Conservation (phyloP, 2,888 invertebrate genomes). For the Papilio protenor region DNA sequence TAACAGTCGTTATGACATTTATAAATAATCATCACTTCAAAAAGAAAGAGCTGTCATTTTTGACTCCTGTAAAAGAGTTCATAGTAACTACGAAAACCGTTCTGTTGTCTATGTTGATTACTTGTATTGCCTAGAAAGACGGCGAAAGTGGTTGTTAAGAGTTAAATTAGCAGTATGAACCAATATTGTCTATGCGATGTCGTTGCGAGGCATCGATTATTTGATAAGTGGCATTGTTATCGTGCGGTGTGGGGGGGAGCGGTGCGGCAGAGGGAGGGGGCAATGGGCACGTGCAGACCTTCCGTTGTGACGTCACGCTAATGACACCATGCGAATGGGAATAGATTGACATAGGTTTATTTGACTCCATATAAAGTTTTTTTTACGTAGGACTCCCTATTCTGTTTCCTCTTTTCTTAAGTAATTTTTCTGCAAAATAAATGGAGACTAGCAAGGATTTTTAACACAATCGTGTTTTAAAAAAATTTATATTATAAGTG, state of each 20-base stretch:
- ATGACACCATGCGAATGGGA: conserved; percentile 24
- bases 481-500: no score
- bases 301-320: conserved; percentile 37
- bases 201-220: conserved; percentile 70
- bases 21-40: no score
- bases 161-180: conserved; percentile 4
- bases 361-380: neutral
- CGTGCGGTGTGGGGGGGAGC: conserved; percentile 48
- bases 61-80: neutral
- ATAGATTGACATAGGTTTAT: neutral
- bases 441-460: no score
- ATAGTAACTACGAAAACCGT: neutral
- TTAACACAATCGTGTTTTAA: no score
- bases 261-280: conserved; percentile 47
- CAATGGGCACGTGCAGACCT: conserved; percentile 50
- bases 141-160: conserved; percentile 9
- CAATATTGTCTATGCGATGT: conserved; percentile 34
- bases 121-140: neutral
- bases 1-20: no score
- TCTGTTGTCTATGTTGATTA: neutral
- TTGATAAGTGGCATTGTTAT: conserved; percentile 73
- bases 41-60: neutral
- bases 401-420: no score
- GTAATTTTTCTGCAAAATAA: neutral
- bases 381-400: no score